These are phyloP conservation scores for Diorhabda carinulata DNA, from an alignment of 1,140 invertebrate species.

Conservation along the genomic window DNA sequence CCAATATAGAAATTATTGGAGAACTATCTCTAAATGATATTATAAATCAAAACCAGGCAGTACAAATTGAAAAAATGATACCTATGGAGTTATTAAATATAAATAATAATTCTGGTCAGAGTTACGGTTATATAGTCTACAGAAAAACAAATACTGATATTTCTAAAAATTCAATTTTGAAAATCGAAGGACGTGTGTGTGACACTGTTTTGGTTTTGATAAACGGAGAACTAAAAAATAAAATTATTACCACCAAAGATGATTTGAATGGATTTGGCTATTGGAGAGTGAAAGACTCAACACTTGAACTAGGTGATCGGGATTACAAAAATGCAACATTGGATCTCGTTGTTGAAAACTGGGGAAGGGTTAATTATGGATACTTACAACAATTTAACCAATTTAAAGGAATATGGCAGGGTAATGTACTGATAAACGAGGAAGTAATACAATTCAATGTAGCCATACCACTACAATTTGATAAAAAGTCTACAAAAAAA, in stretches of 20 bases:
- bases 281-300: conserved; percentile 46
- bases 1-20: conserved; percentile 21
- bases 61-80: conserved; percentile 16
- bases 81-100: conserved; percentile 57
- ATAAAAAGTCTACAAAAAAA: conserved; percentile 43
- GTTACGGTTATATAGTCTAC: conserved; percentile 58
- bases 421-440: conserved; percentile 19
- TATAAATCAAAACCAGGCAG: conserved; percentile 30
- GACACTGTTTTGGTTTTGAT: conserved; percentile 54
- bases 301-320: conserved; percentile 27
- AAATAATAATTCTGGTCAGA: conserved; percentile 54
- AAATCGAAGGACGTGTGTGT: conserved; percentile 49
- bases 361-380: conserved; percentile 57
- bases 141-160: conserved; percentile 37
- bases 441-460: conserved; percentile 45
- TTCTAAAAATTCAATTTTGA: conserved; percentile 35
- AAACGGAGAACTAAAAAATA: conserved; percentile 46
- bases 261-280: conserved; percentile 50
- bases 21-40: conserved; percentile 40
- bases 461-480: conserved; percentile 55
- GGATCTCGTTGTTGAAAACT: conserved; percentile 59
- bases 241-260: conserved; percentile 31
- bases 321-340: conserved; percentile 41
- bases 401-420: conserved; percentile 27
- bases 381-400: conserved; percentile 42